Conservation (phyloP, 1,140 invertebrate species). For the Drusus annulatus region DNA sequence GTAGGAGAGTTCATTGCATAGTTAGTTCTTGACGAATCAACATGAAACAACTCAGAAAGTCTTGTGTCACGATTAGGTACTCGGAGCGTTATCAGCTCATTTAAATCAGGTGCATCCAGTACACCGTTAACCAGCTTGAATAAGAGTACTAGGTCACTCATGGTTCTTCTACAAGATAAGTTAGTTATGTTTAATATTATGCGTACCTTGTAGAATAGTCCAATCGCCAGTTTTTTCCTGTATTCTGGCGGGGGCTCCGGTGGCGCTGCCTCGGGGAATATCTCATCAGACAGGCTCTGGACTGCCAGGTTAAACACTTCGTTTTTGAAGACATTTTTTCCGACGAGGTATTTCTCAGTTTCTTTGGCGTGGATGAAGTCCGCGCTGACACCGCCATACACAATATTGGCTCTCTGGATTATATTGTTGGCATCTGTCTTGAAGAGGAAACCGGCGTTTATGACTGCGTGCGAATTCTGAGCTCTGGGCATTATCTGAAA, state of each 20-base stretch:
- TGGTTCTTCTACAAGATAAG: too few relatives aligned
- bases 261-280: conserved; percentile 75
- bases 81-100: too few relatives aligned
- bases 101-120: too few relatives aligned
- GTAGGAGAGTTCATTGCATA: too few relatives aligned
- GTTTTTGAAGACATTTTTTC: conserved; percentile 70
- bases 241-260: conserved; percentile 78
- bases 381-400: conserved; percentile 78
- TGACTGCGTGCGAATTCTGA: conserved; percentile 83
- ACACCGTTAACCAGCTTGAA: too few relatives aligned
- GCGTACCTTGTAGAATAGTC: conserved; percentile 82
- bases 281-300: conserved; percentile 73
- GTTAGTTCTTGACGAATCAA: too few relatives aligned
- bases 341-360: conserved; percentile 76
- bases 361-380: conserved; percentile 79
- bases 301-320: conserved; percentile 72
- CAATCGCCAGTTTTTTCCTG: conserved; percentile 75
- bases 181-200: too few relatives aligned
- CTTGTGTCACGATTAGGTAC: too few relatives aligned
- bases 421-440: conserved; percentile 71
- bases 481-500: conserved; percentile 79
- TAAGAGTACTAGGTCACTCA: too few relatives aligned
- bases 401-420: conserved; percentile 70
- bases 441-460: conserved; percentile 82
- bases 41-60: too few relatives aligned